These are phyloP conservation scores for Graphium colonna DNA, from an alignment of 2,888 invertebrate genomes.

Conservation along the genomic window DNA sequence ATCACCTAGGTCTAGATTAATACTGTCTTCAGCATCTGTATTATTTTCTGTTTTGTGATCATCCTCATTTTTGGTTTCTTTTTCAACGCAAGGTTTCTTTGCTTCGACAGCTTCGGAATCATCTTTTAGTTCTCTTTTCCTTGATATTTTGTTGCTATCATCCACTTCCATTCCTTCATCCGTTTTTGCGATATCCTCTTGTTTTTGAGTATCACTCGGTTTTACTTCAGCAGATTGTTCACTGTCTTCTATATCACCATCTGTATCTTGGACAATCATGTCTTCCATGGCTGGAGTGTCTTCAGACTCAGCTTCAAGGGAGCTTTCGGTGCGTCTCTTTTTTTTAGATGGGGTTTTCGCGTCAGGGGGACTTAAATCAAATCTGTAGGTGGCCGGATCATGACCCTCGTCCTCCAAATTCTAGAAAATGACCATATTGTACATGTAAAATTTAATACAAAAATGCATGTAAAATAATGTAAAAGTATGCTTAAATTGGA, in stretches of 20 bases:
- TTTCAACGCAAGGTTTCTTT: slow-evolving; percentile 63
- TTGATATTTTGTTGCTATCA: slow-evolving; percentile 45
- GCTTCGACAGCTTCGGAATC: slow-evolving; percentile 54
- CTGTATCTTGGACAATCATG: slow-evolving; percentile 72
- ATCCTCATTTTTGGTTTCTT: slow-evolving; percentile 53
- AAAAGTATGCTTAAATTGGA: background rate
- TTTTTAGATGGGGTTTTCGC: slow-evolving; percentile 70
- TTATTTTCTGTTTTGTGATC: slow-evolving; percentile 75
- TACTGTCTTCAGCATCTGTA: slow-evolving; percentile 88
- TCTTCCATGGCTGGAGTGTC: slow-evolving; percentile 71
- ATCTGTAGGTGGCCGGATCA: slow-evolving; percentile 86
- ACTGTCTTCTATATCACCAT: slow-evolving; percentile 57
- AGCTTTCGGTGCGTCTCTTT: slow-evolving; percentile 63
- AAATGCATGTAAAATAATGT: too few species aligned
- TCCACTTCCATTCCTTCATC: slow-evolving; percentile 58
- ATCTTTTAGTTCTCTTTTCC: slow-evolving; percentile 64
- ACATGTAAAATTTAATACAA: background rate
- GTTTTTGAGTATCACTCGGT: slow-evolving; percentile 19
- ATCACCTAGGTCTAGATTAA: slow-evolving; percentile 89
- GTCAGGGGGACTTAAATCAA: slow-evolving; percentile 71
- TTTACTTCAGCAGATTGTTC: slow-evolving; percentile 35
- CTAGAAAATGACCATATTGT: slow-evolving; percentile 41
- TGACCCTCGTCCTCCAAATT: slow-evolving; percentile 85
- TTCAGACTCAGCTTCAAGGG: slow-evolving; percentile 54
- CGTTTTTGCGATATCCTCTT: slow-evolving; percentile 29